Evolutionary conservation across 1,140 invertebrate species (phyloP), one percentile per base, ranked within the genome.

Genomic region (Trachelipus rathkii): DNA sequence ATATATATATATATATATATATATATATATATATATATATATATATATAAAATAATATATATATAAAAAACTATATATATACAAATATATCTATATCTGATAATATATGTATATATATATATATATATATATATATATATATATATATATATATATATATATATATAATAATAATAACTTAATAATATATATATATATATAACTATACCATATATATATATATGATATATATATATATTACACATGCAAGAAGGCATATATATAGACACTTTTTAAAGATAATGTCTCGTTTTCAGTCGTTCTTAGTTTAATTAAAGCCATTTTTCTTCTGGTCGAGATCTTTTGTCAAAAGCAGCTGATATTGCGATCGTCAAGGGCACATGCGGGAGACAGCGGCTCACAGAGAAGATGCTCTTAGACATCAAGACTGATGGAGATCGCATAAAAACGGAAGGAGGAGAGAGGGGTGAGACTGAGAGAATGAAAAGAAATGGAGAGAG

Each of bases 251-350:
- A 13, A 60, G 11, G 19, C 50, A 60, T 60, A 60, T 60, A 60
- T 60, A 60, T 60, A 60, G 50, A 60, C 50, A 19, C 11, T 60
- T 60, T 60, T 60, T 60, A 60, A 60, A 60, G 50, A 60, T 60
- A 60, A 60, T 60, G 50, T 60, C 50, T 60, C 50, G 50, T 60
- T 60, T 60, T 60, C 50, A 60, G 2, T 60, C 50, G 50, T 60
- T 60, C 50, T 60, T 60, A 60, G 50, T 60, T 60, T 60, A 60
- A 60, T 60, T 60, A 60, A 60, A 60, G 50, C 50, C 50, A 60
- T 60, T 60, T 60, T 60, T 60, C 50, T 60, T 60, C 50, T 19
- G 50, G 50, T 60, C 11, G 2, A 60, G 50, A 60, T 60, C 50
- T 60, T 60, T 60, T 60, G 11, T 15, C 50, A 13, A 19, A 60